Percentiles rank a stretch among this genome's conserved stretches.
These are phyloP conservation scores for Hyposoter didymator DNA, from an alignment of 2,888 invertebrate genomes.

Conservation along the genomic window DNA sequence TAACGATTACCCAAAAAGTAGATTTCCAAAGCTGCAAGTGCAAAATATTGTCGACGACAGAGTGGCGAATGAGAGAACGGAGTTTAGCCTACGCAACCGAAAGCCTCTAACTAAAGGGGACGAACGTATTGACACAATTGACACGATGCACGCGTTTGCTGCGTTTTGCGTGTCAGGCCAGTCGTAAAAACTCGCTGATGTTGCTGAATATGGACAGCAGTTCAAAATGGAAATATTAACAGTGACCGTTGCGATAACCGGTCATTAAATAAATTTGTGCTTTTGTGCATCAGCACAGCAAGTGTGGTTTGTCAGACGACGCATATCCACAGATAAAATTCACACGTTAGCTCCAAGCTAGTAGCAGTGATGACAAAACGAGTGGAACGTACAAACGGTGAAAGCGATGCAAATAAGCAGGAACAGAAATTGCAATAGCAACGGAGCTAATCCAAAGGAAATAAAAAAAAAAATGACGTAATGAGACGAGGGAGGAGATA, in stretches of 20 bases:
- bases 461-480: slow-evolving; percentile 51
- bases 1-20: too few species aligned
- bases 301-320: background rate
- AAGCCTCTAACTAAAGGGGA: too few species aligned
- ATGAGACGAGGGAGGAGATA: slow-evolving; percentile 10
- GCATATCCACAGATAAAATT: background rate
- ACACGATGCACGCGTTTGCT: too few species aligned
- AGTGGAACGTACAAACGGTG: slow-evolving; percentile 1
- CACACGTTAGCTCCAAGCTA: slow-evolving; percentile 47
- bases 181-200: background rate
- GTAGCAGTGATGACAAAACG: slow-evolving; percentile 21
- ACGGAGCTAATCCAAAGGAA: slow-evolving; percentile 15
- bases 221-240: background rate
- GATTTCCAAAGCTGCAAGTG: too few species aligned
- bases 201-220: background rate
- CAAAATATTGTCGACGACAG: too few species aligned
- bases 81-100: too few species aligned
- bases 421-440: background rate
- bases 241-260: background rate
- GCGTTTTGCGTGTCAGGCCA: too few species aligned
- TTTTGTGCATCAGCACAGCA: background rate
- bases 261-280: background rate
- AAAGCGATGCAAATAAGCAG: background rate
- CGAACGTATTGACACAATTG: too few species aligned
- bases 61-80: too few species aligned